Evolutionary conservation across 1,140 invertebrate species (phyloP).

Genomic region (Arctopsyche grandis): DNA sequence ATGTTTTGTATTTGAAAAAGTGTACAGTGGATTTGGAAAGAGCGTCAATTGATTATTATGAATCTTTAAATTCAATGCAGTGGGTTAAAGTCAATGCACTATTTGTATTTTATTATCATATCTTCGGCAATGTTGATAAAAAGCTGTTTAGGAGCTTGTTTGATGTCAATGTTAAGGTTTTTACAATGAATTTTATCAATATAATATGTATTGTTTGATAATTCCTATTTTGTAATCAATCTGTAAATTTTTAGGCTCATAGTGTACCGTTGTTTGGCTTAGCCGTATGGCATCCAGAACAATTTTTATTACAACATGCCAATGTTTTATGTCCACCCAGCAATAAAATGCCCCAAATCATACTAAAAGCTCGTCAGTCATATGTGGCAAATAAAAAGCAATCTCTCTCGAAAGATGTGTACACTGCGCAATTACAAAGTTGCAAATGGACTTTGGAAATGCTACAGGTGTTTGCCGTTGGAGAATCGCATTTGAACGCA

Average conservation of each 20-base stretch:
- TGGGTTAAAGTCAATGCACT: constrained; percentile 79
- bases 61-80: constrained; percentile 68
- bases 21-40: constrained; percentile 73
- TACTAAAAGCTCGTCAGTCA: constrained; percentile 66
- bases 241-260: constrained; percentile 67
- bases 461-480: constrained; percentile 66
- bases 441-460: constrained; percentile 72
- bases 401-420: constrained; percentile 70
- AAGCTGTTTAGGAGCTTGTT: constrained; percentile 78
- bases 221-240: not conserved
- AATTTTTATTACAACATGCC: constrained; percentile 75
- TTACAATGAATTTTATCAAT: constrained; percentile 32
- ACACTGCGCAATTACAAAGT: constrained; percentile 57
- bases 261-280: constrained; percentile 80
- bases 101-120: constrained; percentile 75
- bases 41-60: constrained; percentile 66
- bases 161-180: constrained; percentile 81
- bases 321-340: constrained; percentile 66
- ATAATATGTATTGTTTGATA: constrained; percentile 29
- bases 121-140: constrained; percentile 83
- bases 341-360: constrained; percentile 69
- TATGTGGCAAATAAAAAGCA: constrained; percentile 70
- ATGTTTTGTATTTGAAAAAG: constrained; percentile 76
- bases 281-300: constrained; percentile 82
- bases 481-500: constrained; percentile 67